phyloP scores from a whole-genome alignment of 2,888 invertebrate species.

The Muschampia plurimacula region DNA sequence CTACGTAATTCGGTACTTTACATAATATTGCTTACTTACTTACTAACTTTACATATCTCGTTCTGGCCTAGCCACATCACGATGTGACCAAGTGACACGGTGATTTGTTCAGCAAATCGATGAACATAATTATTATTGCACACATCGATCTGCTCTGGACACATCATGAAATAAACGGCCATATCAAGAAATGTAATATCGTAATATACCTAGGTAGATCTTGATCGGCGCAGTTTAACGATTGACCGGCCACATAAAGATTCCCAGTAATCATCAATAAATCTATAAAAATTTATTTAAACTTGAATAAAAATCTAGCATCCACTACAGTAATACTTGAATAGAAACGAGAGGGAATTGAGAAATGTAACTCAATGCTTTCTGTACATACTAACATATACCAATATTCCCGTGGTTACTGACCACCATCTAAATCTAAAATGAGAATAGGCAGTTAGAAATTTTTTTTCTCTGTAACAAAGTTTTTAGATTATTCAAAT shows the following conservation, averaged over 20 bases:
- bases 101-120: too few species aligned
- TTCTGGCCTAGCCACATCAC: too few species aligned
- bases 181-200: too few species aligned
- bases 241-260: too few species aligned
- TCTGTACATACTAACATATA: constrained; percentile 20
- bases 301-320: constrained; percentile 14
- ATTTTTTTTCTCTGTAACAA: background rate
- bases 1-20: too few species aligned
- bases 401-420: constrained; percentile 15
- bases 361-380: constrained; percentile 31
- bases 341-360: constrained; percentile 25
- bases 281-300: background rate
- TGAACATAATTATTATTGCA: too few species aligned
- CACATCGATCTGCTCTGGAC: too few species aligned
- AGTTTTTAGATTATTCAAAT: background rate
- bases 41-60: too few species aligned
- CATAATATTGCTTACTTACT: too few species aligned
- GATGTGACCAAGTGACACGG: too few species aligned
- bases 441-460: background rate
- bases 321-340: constrained; percentile 13
- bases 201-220: background rate
- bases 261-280: too few species aligned
- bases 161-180: too few species aligned
- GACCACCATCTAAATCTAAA: background rate
- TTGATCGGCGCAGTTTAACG: background rate